Evolutionary conservation across 1,140 invertebrate genomes (phyloP).

Genomic region (Euura saliciscinereae): DNA sequence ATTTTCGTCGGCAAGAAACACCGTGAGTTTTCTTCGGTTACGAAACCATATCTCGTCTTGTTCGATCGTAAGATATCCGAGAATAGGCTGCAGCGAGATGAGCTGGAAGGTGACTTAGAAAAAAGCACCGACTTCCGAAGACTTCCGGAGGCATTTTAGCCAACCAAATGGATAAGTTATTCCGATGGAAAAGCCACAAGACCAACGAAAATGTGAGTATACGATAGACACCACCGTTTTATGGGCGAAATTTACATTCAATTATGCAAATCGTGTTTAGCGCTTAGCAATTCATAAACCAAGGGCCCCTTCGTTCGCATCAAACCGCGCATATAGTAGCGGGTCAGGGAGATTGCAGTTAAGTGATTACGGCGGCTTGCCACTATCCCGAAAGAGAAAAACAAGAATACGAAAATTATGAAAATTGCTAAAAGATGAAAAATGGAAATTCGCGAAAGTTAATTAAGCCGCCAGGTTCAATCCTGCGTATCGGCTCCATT

Average conservation of each 20-base stretch:
- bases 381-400: too few relatives aligned
- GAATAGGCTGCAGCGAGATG: neutral
- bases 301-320: neutral
- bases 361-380: too few relatives aligned
- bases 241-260: slow-evolving; percentile 29
- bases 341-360: too few relatives aligned
- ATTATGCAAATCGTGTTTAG: slow-evolving; percentile 32
- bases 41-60: neutral
- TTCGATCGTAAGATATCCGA: neutral
- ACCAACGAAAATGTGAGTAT: slow-evolving; percentile 49
- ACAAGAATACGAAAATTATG: too few relatives aligned
- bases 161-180: slow-evolving; percentile 46
- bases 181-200: slow-evolving; percentile 54
- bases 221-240: neutral
- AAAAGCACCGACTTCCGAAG: neutral
- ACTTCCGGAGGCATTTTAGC: slow-evolving; percentile 1
- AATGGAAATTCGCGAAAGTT: too few relatives aligned
- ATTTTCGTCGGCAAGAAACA: too few relatives aligned
- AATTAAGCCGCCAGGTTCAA: too few relatives aligned
- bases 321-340: too few relatives aligned
- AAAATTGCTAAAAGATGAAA: too few relatives aligned
- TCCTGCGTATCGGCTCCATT: too few relatives aligned
- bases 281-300: slow-evolving; percentile 12
- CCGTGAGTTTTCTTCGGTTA: neutral
- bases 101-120: neutral